Evolutionary conservation across 2,797 vertebrate species (phyloP).

Genomic region (Geotrypetes seraphini): DNA sequence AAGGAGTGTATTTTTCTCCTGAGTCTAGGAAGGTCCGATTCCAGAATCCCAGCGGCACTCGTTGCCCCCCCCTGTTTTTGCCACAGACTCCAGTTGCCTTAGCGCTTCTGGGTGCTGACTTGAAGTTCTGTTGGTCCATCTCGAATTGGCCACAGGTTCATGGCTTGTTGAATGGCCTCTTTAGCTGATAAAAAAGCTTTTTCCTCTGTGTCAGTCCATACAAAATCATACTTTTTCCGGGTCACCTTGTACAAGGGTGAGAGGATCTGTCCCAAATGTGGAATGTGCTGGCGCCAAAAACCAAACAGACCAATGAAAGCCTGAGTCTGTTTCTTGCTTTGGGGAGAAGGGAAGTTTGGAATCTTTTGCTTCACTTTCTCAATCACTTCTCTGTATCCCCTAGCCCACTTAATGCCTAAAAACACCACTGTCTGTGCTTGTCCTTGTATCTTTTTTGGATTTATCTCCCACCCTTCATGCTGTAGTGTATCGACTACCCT

Average conservation of each 20-base stretch:
- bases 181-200: neutral
- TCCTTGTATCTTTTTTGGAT: neutral
- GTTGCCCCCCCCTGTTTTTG: neutral
- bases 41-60: neutral
- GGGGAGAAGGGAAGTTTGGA: no score
- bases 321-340: no score
- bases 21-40: neutral
- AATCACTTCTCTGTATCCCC: neutral
- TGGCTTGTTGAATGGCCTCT: neutral
- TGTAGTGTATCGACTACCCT: neutral
- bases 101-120: neutral
- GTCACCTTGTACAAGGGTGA: no score
- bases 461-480: no score
- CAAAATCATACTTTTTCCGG: neutral
- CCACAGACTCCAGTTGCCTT: neutral
- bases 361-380: neutral
- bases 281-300: no score
- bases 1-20: neutral
- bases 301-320: no score
- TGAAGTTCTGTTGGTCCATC: neutral
- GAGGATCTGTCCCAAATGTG: no score
- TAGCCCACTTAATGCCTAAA: neutral
- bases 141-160: neutral
- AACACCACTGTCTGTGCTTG: neutral
- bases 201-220: neutral